Evolutionary conservation across 2,888 invertebrate genomes (phyloP).

Genomic region (Hoplodrina blanda): DNA sequence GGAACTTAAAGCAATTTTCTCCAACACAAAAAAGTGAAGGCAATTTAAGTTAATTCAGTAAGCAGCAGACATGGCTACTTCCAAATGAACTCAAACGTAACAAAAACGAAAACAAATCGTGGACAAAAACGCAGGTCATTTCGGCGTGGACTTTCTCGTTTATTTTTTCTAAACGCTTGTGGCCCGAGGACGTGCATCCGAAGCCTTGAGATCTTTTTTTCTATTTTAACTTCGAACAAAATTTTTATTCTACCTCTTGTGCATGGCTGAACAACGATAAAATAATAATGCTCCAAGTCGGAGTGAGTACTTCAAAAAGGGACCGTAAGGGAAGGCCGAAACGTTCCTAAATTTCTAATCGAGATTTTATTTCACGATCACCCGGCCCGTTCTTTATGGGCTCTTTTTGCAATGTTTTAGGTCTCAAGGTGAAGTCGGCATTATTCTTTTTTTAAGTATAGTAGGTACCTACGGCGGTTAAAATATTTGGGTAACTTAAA

Average conservation of each 20-base stretch:
- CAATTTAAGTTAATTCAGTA: constrained; percentile 90
- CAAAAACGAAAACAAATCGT: constrained; percentile 90
- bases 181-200: constrained; percentile 88
- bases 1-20: constrained; percentile 78
- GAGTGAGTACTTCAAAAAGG: constrained; percentile 79
- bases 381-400: constrained; percentile 79
- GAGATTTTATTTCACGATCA: constrained; percentile 84
- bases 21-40: constrained; percentile 80
- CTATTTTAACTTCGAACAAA: constrained; percentile 80
- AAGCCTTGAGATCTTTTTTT: constrained; percentile 84
- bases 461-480: constrained; percentile 60
- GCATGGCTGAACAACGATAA: constrained; percentile 86
- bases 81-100: constrained; percentile 90
- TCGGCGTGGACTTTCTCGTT: constrained; percentile 88
- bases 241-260: constrained; percentile 83
- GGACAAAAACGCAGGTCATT: constrained; percentile 90
- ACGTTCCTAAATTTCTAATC: constrained; percentile 87
- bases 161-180: constrained; percentile 86
- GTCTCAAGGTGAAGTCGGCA: constrained; percentile 81
- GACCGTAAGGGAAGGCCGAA: constrained; percentile 81
- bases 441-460: constrained; percentile 72
- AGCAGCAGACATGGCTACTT: constrained; percentile 89
- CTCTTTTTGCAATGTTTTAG: constrained; percentile 82
- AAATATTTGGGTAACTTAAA: constrained; percentile 66
- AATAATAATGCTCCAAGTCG: constrained; percentile 84